These are phyloP conservation scores for Crenichthys baileyi DNA, from an alignment of 2,797 vertebrate genomes.

Conservation along the genomic window DNA sequence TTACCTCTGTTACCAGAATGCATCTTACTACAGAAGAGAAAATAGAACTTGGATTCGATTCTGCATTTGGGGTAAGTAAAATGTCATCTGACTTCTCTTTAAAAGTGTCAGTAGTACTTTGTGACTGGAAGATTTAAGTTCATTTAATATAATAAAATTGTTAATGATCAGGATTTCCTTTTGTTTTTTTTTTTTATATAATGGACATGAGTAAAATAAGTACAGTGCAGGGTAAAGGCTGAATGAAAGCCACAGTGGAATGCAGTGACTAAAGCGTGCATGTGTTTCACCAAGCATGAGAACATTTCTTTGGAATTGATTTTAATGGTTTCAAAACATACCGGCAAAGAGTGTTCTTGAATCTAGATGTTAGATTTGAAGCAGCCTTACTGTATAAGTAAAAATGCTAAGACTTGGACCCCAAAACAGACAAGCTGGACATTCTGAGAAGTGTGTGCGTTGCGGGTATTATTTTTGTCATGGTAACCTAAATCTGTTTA, in stretches of 20 bases:
- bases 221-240: neutral
- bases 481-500: neutral
- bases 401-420: neutral
- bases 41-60: constrained; percentile 62
- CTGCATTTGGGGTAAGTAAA: constrained; percentile 69
- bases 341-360: neutral
- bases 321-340: constrained; percentile 20
- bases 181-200: neutral
- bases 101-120: neutral
- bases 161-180: neutral
- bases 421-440: neutral
- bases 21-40: constrained; percentile 63
- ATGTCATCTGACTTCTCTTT: neutral
- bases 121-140: neutral
- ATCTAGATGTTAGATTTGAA: neutral
- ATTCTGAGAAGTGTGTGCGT: neutral
- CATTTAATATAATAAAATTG: too few relatives aligned
- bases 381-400: neutral
- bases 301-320: constrained; percentile 14
- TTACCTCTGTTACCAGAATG: constrained; percentile 52
- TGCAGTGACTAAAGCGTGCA: constrained; percentile 39
- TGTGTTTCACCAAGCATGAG: constrained; percentile 12
- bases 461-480: neutral
- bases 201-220: neutral
- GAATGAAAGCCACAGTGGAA: constrained; percentile 63